A percentile compares a stretch with the other conserved stretches of the same genome.
Conservation (phyloP, 2,888 invertebrate species). For the Maniola hyperantus region DNA sequence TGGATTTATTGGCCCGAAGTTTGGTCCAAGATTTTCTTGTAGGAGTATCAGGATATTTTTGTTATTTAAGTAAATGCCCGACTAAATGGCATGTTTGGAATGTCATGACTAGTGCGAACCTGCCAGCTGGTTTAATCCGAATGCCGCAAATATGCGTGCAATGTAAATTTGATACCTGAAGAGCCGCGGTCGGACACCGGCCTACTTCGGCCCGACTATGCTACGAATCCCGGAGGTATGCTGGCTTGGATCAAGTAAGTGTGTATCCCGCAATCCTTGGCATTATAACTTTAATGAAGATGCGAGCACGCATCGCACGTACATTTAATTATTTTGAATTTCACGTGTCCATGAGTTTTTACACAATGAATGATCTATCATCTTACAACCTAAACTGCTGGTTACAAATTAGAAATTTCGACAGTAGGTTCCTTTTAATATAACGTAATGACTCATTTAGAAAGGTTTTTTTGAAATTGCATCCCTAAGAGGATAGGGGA, state of each 20-base stretch:
- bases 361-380: neutral
- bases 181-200: constrained; percentile 57
- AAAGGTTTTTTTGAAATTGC: too few relatives aligned
- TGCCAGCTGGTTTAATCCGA: constrained; percentile 48
- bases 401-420: too few relatives aligned
- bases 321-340: constrained; percentile 1
- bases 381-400: too few relatives aligned
- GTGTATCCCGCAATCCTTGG: constrained; percentile 10
- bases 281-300: constrained; percentile 11
- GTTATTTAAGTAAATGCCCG: too few relatives aligned
- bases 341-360: neutral
- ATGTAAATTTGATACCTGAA: constrained; percentile 75
- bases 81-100: too few relatives aligned
- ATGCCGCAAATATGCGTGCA: constrained; percentile 70
- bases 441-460: too few relatives aligned
- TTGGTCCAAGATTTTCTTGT: too few relatives aligned
- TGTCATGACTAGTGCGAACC: constrained; percentile 51
- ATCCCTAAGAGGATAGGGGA: too few relatives aligned
- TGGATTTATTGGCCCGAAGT: too few relatives aligned
- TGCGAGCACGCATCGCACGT: neutral
- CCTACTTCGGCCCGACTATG: constrained; percentile 55
- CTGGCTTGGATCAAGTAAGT: constrained; percentile 23
- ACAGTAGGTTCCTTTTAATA: too few relatives aligned
- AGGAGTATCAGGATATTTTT: too few relatives aligned
- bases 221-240: constrained; percentile 41